Evolutionary conservation across 2,797 vertebrate genomes (phyloP).

Genomic region (Pseudochromis fuscus): DNA sequence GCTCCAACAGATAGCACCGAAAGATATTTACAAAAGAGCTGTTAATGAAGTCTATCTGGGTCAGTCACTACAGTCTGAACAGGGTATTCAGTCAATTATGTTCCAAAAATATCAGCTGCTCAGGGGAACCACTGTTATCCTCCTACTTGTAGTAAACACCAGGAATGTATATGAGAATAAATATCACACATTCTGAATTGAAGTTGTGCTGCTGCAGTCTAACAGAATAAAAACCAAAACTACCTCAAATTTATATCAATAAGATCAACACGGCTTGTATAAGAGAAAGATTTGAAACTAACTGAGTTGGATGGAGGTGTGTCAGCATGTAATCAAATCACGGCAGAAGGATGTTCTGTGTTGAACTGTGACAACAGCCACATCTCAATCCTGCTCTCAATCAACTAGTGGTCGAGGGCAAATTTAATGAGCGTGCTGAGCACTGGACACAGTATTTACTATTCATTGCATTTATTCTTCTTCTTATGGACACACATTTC

Average conservation of each 20-base stretch:
- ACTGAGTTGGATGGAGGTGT: too few relatives aligned
- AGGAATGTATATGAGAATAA: background rate
- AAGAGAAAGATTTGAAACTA: too few relatives aligned
- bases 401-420: too few relatives aligned
- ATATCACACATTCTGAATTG: background rate
- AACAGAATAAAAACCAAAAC: background rate
- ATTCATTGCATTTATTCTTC: too few relatives aligned
- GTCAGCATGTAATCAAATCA: too few relatives aligned
- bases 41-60: background rate
- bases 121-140: background rate
- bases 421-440: too few relatives aligned
- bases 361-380: too few relatives aligned
- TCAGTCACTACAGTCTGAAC: background rate
- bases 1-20: background rate
- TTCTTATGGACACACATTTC: too few relatives aligned
- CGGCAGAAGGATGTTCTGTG: too few relatives aligned
- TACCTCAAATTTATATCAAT: background rate
- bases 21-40: background rate
- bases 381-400: too few relatives aligned
- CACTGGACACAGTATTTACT: too few relatives aligned
- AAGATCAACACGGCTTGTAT: too few relatives aligned
- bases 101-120: slow-evolving; percentile 4
- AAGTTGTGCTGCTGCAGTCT: background rate
- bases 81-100: background rate
- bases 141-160: background rate